Base-by-base conservation (phyloP, 2,113 vertebrate genomes). In the Phocoena sinus region DNA sequence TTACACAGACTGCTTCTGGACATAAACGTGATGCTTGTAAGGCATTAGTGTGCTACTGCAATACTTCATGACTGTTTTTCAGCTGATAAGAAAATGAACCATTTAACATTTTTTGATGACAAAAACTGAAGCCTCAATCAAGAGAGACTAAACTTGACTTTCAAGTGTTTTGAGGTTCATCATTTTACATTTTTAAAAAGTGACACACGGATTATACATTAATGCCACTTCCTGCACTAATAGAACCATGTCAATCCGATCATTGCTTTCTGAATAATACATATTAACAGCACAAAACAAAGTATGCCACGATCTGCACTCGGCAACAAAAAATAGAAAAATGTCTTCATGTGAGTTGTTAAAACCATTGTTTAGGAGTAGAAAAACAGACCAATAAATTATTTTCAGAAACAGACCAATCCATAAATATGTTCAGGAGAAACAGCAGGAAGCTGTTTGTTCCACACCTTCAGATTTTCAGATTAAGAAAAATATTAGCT, bases 171-270 rank as follows among this genome's bases (percentile, higher is more conserved):
- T 88, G 73, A 96, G 92, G 41, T 53, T 93, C 68, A 89, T 28
- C 62, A 36, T 95, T 96, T 93, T 93, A 26, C 84, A 94, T 58
- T 96, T 97, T 90, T 65, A 23, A 95, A 95, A 95, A 97, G 74
- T 11, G 71, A 60, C 70, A 73, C 96, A 96, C 94, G 76, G 96
- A 92, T 98, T 98, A 96, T 95, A 97, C 70, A 97, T 96, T 94
- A 97, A 98, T 98, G 96, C 41, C 84, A 94, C 62, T 97, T 94
- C 86, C 87, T 87, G 26, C 41, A 56, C 38, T 56, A 93, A 73
- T 33, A 50, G 80, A 94, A 70, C 41, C 89, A 62, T 58, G n/a
- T 81, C 82, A 77, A 21, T 79, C 83, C 23, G 8, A 94, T 89
- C 38, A 31, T 3, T 38, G 44, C 80, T 81, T 92, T 87, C 95